phyloP scores from a whole-genome alignment of 2,888 invertebrate genomes.

The Sepioteuthis lessoniana region DNA sequence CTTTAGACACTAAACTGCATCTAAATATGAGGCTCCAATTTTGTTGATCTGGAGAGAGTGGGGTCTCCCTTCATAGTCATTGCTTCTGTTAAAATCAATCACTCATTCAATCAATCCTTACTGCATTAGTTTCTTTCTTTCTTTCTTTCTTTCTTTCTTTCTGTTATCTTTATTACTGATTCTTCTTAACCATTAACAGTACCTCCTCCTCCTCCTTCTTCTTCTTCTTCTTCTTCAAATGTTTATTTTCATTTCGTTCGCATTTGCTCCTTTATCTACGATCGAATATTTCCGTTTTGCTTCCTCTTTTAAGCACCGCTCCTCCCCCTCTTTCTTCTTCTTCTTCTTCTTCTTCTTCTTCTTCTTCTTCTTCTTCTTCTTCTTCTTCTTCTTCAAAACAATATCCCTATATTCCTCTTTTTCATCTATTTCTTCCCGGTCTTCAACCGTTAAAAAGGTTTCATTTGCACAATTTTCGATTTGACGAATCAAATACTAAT shows the following conservation, averaged over 20 bases:
- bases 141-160: neutral
- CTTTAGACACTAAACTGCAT: no score
- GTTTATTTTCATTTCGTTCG: no score
- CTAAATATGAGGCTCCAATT: no score
- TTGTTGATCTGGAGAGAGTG: no score
- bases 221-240: no score
- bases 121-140: neutral
- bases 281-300: no score
- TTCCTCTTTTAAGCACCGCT: neutral
- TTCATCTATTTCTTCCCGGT: neutral
- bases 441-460: neutral
- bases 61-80: no score
- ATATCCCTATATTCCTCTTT: neutral
- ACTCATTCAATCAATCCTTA: no score
- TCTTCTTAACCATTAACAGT: neutral
- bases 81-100: no score
- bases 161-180: neutral
- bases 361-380: neutral
- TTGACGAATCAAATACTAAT: neutral
- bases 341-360: neutral
- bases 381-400: neutral
- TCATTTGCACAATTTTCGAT: neutral
- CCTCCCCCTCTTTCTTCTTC: neutral
- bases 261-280: no score
- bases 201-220: no score